Evolutionary conservation across 2,888 invertebrate species (phyloP), one percentile per base, ranked within the genome.

Genomic region (Scrobipalpa costella): DNA sequence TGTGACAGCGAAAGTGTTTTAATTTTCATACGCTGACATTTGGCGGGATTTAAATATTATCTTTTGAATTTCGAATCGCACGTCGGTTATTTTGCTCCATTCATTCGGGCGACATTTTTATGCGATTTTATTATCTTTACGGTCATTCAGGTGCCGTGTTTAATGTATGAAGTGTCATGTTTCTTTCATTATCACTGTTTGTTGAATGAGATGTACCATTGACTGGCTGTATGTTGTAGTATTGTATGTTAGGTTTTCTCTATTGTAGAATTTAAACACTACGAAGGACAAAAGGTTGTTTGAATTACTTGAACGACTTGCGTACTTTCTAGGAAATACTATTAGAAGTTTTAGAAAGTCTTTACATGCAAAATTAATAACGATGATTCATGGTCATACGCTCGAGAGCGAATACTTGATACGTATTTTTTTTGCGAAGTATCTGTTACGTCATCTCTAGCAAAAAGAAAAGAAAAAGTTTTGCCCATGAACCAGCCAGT

Each of bases 1-100:
- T 64, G 47, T 65, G 66, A 68, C 66, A 69, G 74, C 71, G 77
- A 73, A 73, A 80, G 79, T 79, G 75, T 73, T 77, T 71, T 73
- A 73, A 74, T 77, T 77, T 68, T 63, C 57, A 19, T 19, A 62
- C 62, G 49, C 62, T 61, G 65, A 47, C 63, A 63, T 60, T 65
- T 57, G 64, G 55, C 64, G 63, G 52, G 64, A 11, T 60, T 59
- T 52, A 60, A 62, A 55, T 61, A 60, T 63, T 36, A 60, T 62
- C 57, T 38, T 57, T 62, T 62, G 21, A 62, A 62, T 17, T 55
- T 62, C 44, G 57, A 62, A 62, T 33, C 11, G 47, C 19, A 47
- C 9, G 33, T 11, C 9, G 34, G 3, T n/a, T 13, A 33, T 61
- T 50, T 62, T 33, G 36, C n/a, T 44, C 15, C 44, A 15, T 62